Percentiles rank a stretch among this genome's conserved stretches.
Conservation (phyloP, 2,888 invertebrate genomes). For the Sphecodes monilicornis region DNA sequence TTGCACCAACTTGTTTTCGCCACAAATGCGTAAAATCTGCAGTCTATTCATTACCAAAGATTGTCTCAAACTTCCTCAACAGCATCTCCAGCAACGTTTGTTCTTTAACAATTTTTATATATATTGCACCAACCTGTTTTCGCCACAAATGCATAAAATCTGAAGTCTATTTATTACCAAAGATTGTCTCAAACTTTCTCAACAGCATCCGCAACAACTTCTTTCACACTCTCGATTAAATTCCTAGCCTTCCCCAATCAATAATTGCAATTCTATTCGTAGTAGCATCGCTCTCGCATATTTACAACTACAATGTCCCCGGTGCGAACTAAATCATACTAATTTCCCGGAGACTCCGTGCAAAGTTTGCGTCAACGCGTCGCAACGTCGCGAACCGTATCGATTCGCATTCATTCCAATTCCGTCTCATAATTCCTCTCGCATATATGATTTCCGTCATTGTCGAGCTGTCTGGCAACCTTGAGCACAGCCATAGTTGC, state of each 20-base stretch:
- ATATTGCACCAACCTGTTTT: no score
- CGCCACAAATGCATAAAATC: no score
- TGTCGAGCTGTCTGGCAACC: slow-evolving; percentile 18
- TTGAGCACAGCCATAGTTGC: not conserved
- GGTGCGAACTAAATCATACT: slow-evolving; percentile 21
- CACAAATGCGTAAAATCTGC: no score
- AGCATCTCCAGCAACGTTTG: no score
- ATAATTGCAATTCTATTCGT: not conserved
- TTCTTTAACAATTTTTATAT: no score
- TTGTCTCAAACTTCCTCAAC: no score
- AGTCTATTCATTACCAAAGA: no score
- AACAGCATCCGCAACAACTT: not conserved
- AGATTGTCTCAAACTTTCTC: not conserved
- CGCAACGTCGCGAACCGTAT: slow-evolving; percentile 25
- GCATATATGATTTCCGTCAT: slow-evolving; percentile 37
- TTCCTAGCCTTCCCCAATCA: not conserved
- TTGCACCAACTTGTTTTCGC: no score
- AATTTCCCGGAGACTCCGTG: slow-evolving; percentile 9
- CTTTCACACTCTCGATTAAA: not conserved
- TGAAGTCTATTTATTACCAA: not conserved
- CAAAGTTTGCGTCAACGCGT: no score
- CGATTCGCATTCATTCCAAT: slow-evolving; percentile 39
- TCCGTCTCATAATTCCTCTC: slow-evolving; percentile 26
- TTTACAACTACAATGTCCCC: not conserved
- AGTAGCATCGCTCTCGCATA: no score